These are phyloP conservation scores for Pipa parva DNA, from an alignment of 2,113 vertebrate species.

Conservation along the genomic window DNA sequence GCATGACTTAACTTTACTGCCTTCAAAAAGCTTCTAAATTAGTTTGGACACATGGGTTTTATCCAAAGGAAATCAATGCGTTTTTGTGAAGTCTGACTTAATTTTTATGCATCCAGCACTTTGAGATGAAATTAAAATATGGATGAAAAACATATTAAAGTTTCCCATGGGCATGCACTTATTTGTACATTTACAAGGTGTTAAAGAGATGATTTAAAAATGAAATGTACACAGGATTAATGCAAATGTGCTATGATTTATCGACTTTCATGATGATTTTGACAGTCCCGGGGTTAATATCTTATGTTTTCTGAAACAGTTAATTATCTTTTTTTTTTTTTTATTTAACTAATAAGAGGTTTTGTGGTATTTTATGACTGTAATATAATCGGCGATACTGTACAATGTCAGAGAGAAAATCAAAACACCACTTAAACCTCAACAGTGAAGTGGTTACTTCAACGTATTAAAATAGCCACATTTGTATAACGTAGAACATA, in stretches of 20 bases:
- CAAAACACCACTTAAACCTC: slow-evolving; percentile 50
- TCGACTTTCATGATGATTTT: slow-evolving; percentile 80
- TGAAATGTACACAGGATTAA: slow-evolving; percentile 68
- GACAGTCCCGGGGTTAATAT: slow-evolving; percentile 74
- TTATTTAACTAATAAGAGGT: slow-evolving; percentile 80
- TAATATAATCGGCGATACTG: slow-evolving; percentile 65
- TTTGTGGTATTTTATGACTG: slow-evolving; percentile 68
- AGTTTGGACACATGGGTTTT: slow-evolving; percentile 80
- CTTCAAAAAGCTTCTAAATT: slow-evolving; percentile 72
- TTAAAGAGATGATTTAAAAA: slow-evolving; percentile 78
- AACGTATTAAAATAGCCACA: neutral
- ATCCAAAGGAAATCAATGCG: slow-evolving; percentile 83
- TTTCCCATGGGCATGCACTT: slow-evolving; percentile 69
- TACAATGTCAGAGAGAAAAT: slow-evolving; percentile 59
- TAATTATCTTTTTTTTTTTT: too few species aligned
- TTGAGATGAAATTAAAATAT: slow-evolving; percentile 87
- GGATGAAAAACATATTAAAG: slow-evolving; percentile 89
- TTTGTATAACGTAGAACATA: neutral
- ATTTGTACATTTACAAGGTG: slow-evolving; percentile 76
- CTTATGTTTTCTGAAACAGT: slow-evolving; percentile 74
- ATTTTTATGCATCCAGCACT: slow-evolving; percentile 76
- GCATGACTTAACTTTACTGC: slow-evolving; percentile 65
- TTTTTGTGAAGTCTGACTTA: slow-evolving; percentile 80
- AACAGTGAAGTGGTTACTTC: slow-evolving; percentile 46
- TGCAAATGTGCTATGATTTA: slow-evolving; percentile 79